A percentile compares a stretch with the other conserved stretches of the same genome.
Conservation (phyloP, 2,888 invertebrate genomes). For the Belgica antarctica region DNA sequence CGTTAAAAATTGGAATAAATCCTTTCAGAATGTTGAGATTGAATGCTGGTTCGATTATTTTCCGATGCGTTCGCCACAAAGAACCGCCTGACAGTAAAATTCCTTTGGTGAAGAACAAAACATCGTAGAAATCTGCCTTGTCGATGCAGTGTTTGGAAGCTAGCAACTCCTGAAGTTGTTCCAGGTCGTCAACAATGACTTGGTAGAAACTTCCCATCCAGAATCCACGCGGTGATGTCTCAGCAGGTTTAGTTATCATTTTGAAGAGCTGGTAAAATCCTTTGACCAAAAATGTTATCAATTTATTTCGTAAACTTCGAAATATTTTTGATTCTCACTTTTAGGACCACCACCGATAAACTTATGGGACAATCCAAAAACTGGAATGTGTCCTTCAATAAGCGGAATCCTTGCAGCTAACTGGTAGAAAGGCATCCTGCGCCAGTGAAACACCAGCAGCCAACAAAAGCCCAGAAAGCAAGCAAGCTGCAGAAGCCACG, state of each 20-base stretch:
- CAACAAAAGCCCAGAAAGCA: too few species aligned
- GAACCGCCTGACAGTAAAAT: background rate
- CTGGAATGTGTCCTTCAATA: background rate
- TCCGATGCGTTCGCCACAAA: slow-evolving; percentile 26
- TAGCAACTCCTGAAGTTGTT: background rate
- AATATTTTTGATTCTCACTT: background rate
- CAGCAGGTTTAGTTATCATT: too few species aligned
- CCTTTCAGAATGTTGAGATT: slow-evolving; percentile 32
- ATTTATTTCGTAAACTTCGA: background rate
- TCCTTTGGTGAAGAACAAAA: background rate
- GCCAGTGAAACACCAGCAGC: background rate
- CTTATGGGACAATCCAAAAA: background rate
- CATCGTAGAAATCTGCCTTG: background rate
- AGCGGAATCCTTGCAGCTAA: background rate
- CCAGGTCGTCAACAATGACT: background rate
- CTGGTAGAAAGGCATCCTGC: background rate
- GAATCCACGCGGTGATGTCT: background rate
- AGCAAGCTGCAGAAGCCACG: too few species aligned
- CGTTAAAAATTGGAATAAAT: slow-evolving; percentile 32
- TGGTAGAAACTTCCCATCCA: background rate
- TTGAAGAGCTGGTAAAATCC: background rate
- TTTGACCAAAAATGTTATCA: background rate
- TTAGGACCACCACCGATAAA: background rate
- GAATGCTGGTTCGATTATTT: slow-evolving; percentile 15
- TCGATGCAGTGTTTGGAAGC: background rate